Evolutionary conservation across 53 echinoderm and acorn worm genomes (phyloP).

Genomic region (Paelopatides confundens): DNA sequence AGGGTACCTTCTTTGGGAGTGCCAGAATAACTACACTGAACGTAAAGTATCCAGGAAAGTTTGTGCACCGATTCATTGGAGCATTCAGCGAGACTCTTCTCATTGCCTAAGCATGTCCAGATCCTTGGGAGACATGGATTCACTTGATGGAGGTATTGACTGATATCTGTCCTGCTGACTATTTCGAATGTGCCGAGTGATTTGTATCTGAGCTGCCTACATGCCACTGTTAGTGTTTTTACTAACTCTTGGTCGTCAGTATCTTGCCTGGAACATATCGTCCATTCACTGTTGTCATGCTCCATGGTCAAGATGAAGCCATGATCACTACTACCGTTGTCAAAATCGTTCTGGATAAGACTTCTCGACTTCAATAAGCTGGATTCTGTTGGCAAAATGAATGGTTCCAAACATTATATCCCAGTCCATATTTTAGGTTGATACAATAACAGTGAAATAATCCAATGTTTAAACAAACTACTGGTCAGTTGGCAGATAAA

Average conservation of each 20-base stretch:
- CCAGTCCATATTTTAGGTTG: too few relatives aligned
- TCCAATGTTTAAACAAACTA: too few relatives aligned
- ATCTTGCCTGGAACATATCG: background rate
- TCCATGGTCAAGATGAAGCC: background rate
- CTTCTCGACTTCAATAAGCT: too few relatives aligned
- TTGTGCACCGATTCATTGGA: too few relatives aligned
- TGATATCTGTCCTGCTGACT: background rate
- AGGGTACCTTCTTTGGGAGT: background rate
- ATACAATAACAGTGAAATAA: too few relatives aligned
- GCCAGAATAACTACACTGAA: background rate
- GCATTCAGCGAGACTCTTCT: background rate
- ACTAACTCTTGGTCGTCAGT: background rate
- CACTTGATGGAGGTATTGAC: background rate
- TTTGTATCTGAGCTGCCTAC: background rate
- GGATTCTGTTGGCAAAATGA: too few relatives aligned
- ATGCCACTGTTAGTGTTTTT: conserved; percentile 3
- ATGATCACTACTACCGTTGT: background rate
- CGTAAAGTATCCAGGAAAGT: background rate
- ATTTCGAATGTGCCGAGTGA: background rate
- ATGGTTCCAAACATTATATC: too few relatives aligned
- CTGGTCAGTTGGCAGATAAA: too few relatives aligned
- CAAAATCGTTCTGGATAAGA: too few relatives aligned
- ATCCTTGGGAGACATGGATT: background rate
- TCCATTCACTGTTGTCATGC: background rate
- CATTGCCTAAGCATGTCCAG: background rate